Base-by-base conservation (phyloP, 1,140 invertebrate genomes). In the Lerema accius region DNA sequence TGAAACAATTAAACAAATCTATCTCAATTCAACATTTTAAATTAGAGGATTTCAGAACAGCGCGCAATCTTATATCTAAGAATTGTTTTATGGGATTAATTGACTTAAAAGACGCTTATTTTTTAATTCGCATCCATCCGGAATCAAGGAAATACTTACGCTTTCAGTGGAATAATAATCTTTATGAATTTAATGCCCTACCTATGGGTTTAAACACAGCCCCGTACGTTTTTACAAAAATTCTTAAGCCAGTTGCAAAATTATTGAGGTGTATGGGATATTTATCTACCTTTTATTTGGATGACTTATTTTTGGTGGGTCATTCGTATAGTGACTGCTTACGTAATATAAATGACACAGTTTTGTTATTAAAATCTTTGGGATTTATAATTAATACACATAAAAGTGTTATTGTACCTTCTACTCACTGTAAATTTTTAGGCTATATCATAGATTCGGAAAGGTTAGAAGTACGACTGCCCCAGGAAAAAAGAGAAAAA, bases 1-100 rank as follows among this genome's bases (percentile, higher is more conserved):
- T 60, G 11, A 48, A 48, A 39, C 14, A 11, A 13, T 39, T 68
- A 43, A 71, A 71, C 39, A 65, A 63, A 60, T 65, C 35, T 17
- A 49, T 68, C 4, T 7, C 3, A 5, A 32, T 7, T 32, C 28
- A 32, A 7, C 28, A 32, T 32, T 32, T 32, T 32, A 32, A 32
- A 32, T 7, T 32, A 7, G 28, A 32, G 9, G 28, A 32, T 32
- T 32, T 32, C 3, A 32, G 28, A 7, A 32, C 28, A 32, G 28
- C 28, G 3, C 1, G 4, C 1, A 35, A 28, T 32, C 13, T 58
- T 43, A 10, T 68, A 13, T 17, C 53, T 11, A 16, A 51, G 14
- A 32, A 67, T 26, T 63, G 23, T 39, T 48, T 13, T 4, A 55
- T 63, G 50, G 40, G 26, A 17, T 48, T 50, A 1, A 5, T 53